Evolutionary conservation across 2,888 invertebrate species (phyloP), one percentile per base, ranked within the genome.

Genomic region (Andrena minutula): DNA sequence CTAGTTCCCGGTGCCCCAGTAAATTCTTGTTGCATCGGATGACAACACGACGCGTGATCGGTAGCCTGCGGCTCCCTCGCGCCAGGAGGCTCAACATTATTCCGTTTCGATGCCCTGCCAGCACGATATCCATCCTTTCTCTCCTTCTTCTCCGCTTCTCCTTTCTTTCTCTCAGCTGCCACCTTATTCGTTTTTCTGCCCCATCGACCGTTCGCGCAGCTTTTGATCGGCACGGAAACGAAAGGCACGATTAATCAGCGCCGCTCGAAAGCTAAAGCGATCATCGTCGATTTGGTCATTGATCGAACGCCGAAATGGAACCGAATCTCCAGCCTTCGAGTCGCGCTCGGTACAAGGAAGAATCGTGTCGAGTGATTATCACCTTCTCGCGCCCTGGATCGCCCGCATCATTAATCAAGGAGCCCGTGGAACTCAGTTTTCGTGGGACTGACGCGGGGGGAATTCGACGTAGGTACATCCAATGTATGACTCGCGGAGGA

Each of bases 1-100:
- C 86, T 82, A 86, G 85, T 89, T 89, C 77, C 85, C 77, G 66
- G 73, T 87, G 86, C 53, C 85, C 83, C 77, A 86, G 87, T 88
- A 90, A 90, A 89, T 85, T 83, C 84, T 86, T 79, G 78, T 80
- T 81, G 78, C 77, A 65, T 69, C 75, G 61, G 56, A 78, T 71
- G 79, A 84, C 76, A 79, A 73, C 65, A 66, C 47, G 78, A 69
- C 28, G 71, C 65, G 26, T 47, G 68, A 86, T 86, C 71, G 64
- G 70, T 82, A 69, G 79, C 77, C 82, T 32, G 64, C 71, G 72
- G 80, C 66, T 68, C 72, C 20, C 30, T 49, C 35, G 49, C 63
- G n/a, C 61, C 49, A 66, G 70, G 26, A 72, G 51, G 32, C 65
- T 72, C 47, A 26, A 56, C 69, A 20, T 79, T 79, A 75, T 78